Conservation (phyloP, 2,888 invertebrate genomes). For the Alentia gelatinosa region DNA sequence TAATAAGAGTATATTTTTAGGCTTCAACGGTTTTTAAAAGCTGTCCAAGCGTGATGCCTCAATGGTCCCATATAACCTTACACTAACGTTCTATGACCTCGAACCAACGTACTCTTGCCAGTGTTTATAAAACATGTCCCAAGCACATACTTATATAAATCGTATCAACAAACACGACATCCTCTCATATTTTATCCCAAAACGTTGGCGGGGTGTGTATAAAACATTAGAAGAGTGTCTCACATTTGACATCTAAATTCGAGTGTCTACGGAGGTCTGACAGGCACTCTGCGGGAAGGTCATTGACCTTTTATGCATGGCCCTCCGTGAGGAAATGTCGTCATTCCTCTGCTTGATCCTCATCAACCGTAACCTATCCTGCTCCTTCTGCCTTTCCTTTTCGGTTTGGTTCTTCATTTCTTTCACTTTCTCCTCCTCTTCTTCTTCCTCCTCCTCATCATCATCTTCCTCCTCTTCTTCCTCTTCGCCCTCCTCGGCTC, state of each 20-base stretch:
- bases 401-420: neutral
- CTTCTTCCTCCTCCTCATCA: neutral
- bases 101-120: too few relatives aligned
- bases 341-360: neutral
- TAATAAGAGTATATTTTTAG: too few relatives aligned
- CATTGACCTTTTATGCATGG: neutral
- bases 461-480: neutral
- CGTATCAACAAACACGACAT: too few relatives aligned
- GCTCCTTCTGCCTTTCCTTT: neutral
- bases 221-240: too few relatives aligned
- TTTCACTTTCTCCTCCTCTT: neutral
- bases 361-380: neutral
- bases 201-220: too few relatives aligned
- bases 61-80: too few relatives aligned
- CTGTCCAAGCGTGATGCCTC: too few relatives aligned
- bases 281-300: neutral
- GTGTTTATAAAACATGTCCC: too few relatives aligned
- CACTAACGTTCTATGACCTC: too few relatives aligned
- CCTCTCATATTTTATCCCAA: too few relatives aligned
- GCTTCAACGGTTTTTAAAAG: too few relatives aligned
- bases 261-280: neutral
- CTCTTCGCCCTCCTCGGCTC: neutral
- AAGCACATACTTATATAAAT: too few relatives aligned
- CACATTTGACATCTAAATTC: neutral
- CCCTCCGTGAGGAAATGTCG: neutral